Evolutionary conservation across 2,888 invertebrate species (phyloP), one percentile per base, ranked within the genome.

Genomic region (Theristus sp.): DNA sequence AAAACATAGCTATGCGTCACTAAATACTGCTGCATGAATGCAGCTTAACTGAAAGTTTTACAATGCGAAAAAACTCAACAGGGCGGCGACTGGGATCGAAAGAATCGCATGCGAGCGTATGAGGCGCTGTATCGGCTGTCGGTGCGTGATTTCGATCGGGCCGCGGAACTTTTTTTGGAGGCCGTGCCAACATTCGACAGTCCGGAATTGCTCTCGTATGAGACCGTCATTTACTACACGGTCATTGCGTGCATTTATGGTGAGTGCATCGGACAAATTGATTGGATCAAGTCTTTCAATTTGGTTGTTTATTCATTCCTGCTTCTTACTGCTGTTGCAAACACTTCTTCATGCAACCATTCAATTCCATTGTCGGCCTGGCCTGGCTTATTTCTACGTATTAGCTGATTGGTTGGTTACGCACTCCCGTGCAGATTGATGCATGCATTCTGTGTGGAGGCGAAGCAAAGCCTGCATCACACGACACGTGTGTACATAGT

Each of bases 131-230:
- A 96, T 75, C 87, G 89, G 67, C 85, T 99, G 76, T 87, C 94
- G 0, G 86, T 98, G 52, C 82, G 98, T 64, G 94, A 98, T 74
- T 98, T 98, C 75, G 89, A 89, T 75, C 85, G 84, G 67, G 94
- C 98, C 17, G 91, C 96, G 0, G 85, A 83, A 64, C 83, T 93
- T 65, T 98, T 98, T 75, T 82, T 98, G 68, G 98, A 98, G 73
- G 94, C 96, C 47, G 91, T 98, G 54, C 96, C 96, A 64, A 99
- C 98, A 20, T 99, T 98, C 75, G 98, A 96, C 30, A 94, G 94
- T 1, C 96, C 96, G 72, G 98, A 99, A 74, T 79, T 98, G 58
- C 94, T 98, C 84, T 91, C 94, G 74, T 99, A 98, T 76, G 87
- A 89, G 75, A 84, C 86, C 62, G 85, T 85, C 76, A 78, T 81